A percentile compares a stretch with the other conserved stretches of the same genome.
phyloP scores from a whole-genome alignment of 2,797 vertebrate species.

The Perodicticus potto region DNA sequence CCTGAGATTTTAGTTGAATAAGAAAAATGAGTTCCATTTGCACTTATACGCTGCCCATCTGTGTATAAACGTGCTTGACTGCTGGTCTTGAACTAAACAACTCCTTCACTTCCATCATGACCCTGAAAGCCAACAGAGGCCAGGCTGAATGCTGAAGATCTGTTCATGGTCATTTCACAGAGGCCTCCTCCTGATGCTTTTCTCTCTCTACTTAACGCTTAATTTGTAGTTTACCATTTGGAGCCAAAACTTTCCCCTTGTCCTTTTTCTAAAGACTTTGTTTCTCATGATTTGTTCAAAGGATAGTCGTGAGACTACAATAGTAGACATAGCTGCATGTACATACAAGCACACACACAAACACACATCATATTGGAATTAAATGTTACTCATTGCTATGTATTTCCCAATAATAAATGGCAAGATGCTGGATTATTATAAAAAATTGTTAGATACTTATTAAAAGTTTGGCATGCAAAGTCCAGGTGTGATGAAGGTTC shows the following conservation, averaged over 20 bases:
- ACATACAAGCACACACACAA: neutral
- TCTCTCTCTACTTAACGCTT: neutral
- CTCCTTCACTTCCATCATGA: accelerated
- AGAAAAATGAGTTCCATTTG: neutral
- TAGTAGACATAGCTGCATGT: accelerated
- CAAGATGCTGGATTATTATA: neutral
- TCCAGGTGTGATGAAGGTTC: no score
- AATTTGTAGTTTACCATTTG: neutral
- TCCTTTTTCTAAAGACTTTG: neutral
- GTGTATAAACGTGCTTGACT: neutral
- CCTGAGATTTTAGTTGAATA: neutral
- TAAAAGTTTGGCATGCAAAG: neutral
- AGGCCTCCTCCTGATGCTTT: neutral
- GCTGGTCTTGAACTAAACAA: neutral
- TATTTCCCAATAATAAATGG: neutral
- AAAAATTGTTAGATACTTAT: neutral
- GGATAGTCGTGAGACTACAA: neutral
- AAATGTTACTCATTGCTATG: neutral
- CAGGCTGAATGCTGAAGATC: accelerated
- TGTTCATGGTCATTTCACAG: neutral
- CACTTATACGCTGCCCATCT: neutral
- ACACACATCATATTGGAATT: neutral
- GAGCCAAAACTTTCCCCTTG: neutral
- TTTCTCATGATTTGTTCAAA: neutral
- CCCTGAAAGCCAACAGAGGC: neutral